Evolutionary conservation across 2,113 vertebrate genomes (phyloP), one percentile per base, ranked within the genome.

Genomic region (Ophiodon elongatus): DNA sequence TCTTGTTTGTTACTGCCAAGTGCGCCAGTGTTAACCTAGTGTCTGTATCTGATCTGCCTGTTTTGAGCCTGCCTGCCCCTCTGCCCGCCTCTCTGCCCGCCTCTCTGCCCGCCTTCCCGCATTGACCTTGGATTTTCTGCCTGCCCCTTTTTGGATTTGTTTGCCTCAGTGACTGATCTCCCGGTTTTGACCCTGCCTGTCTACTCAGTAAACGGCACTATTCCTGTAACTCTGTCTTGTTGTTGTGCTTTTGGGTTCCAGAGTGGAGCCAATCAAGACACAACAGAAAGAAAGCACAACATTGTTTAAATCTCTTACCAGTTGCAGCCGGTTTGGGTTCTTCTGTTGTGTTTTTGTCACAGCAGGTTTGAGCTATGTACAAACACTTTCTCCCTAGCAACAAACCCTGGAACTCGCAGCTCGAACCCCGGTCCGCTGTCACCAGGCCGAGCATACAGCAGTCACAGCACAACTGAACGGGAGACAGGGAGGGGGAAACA

Each of bases 391-490:
- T 95, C 43, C 95, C 96, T 14, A 96, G 89, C 57, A 94, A 87
- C 0, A 95, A 88, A 60, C 80, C 96, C 8, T 8, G 14, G 57
- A 96, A 91, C 19, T 97, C 95, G 80, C 97, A 99, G 83, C 88
- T 91, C 84, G 88, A 92, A 25, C 93, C 95, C 76, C 79, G 92
- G 17, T 85, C 67, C n/a, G 95, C 94, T 1, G 77, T 87, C 50
- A 84, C 93, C 67, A 91, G 64, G 8, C 98, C 98, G 79, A 99
- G 94, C 85, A 95, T 71, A 77, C 98, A 99, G 91, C 98, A 99
- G 68, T 97, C 94, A 70, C 98, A 99, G 41, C 98, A 99, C 4
- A 84, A 92, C 98, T 99, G 82, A 52, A 50, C 15, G 4, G 43
- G 25, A 29, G 27, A n/a, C 5, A 56, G 10, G 50, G 25, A 73